Evolutionary conservation across 2,113 vertebrate species (phyloP), one percentile per base, ranked within the genome.

Genomic region (Shinisaurus crocodilurus): DNA sequence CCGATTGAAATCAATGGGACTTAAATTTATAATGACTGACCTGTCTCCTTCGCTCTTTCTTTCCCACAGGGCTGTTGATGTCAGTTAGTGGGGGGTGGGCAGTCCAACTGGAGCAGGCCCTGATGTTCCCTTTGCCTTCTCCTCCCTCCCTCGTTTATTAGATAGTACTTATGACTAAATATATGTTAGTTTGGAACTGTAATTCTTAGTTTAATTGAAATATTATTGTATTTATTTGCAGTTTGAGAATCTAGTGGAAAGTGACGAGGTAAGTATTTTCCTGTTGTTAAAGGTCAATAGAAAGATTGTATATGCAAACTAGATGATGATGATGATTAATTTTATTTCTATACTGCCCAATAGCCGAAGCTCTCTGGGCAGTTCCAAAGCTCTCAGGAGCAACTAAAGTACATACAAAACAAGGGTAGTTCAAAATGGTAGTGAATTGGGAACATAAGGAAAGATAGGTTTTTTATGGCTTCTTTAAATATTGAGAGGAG

Each of bases 221-320:
- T 50, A 86, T 3, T 74, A 37, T 91, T 85, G 45, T 48, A 67
- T 94, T n/a, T 95, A 48, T 91, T 91, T 96, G 90, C 96, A 98
- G 98, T 98, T 98, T 97, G 98, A 98, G 92, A 98, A 98, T 93
- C 95, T 98, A 6, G 97, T 98, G 94, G 98, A 98, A 95, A 98
- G 98, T 70, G 98, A 98, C 96, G 98, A 98, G 93, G 98, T 98
- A 95, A 93, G 98, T 96, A 94, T 82, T 72, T 89, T 85, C 34
- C 37, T 86, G 65, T 1, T 77, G 60, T 27, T 60, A 20, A 65
- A 48, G 2, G 1, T 32, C 23, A 67, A 9, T 67, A 77, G 23
- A 50, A 79, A 48, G 43, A 60, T 63, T 40, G 89, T 6, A 37
- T 45, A 69, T 70, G 29, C 7, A 57, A 77, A 29, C 5, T 29